Conservation (phyloP, 1,140 invertebrate species). For the Megalonaias nervosa region DNA sequence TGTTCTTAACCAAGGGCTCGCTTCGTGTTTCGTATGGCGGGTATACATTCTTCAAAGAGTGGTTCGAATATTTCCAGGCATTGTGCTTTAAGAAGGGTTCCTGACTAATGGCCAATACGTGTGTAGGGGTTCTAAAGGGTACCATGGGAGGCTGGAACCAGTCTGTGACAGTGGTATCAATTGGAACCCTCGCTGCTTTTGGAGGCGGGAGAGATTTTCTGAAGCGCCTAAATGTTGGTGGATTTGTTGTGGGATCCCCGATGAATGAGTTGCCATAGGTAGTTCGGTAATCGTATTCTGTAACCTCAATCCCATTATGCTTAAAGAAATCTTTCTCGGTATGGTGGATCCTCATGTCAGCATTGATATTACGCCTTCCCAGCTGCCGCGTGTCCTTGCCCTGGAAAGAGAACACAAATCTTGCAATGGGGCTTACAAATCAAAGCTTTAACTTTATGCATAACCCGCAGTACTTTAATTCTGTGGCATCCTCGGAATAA, state of each 20-base stretch:
- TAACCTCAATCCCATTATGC: conserved; percentile 41
- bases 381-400: conserved; percentile 6
- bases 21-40: conserved; percentile 50
- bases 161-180: conserved; percentile 51
- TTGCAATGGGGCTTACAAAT: too few relatives aligned
- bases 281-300: conserved; percentile 43
- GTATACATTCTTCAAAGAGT: conserved; percentile 55
- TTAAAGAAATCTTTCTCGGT: conserved; percentile 50
- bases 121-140: conserved; percentile 47
- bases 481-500: too few relatives aligned
- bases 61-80: conserved; percentile 62
- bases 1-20: conserved; percentile 45
- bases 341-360: conserved; percentile 43
- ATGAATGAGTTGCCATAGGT: conserved; percentile 46
- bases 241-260: conserved; percentile 38
- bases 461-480: too few relatives aligned
- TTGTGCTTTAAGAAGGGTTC: conserved; percentile 62
- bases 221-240: conserved; percentile 47
- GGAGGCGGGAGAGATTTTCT: conserved; percentile 21
- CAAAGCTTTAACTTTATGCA: too few relatives aligned
- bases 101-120: conserved; percentile 61
- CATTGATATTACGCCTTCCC: conserved; percentile 8
- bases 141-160: conserved; percentile 39
- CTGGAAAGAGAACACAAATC: conserved; percentile 10
- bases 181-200: background rate